Percentiles rank a stretch among this genome's conserved stretches.
Evolutionary conservation across 2,113 vertebrate genomes (phyloP).

Genomic region (Struthidea cinerea): DNA sequence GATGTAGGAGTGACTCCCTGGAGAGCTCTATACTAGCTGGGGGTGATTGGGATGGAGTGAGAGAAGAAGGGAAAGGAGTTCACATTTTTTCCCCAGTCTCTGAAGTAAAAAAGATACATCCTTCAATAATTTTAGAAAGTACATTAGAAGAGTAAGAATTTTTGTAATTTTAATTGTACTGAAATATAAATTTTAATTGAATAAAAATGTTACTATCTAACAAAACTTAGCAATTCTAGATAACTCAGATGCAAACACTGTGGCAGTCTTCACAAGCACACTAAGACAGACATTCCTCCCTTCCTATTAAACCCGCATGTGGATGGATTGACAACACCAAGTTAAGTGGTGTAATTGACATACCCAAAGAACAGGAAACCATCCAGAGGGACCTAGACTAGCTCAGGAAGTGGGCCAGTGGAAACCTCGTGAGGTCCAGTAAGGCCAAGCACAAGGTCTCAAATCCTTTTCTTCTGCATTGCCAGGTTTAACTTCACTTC

Average conservation of each 20-base stretch:
- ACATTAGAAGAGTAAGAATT: not conserved
- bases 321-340: not conserved
- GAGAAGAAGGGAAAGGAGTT: not conserved
- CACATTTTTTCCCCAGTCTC: not conserved
- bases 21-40: not conserved
- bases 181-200: not conserved
- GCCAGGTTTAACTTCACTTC: not conserved
- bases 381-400: not conserved
- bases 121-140: not conserved
- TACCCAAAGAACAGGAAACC: not conserved
- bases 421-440: not conserved
- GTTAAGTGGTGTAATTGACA: not conserved
- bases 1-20: not conserved
- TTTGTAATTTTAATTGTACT: not conserved
- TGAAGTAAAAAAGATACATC: not conserved
- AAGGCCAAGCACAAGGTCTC: not conserved
- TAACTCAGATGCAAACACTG: not conserved
- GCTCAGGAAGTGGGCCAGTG: not conserved
- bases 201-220: not conserved
- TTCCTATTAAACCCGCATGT: not conserved
- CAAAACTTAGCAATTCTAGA: not conserved
- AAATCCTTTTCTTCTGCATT: not conserved
- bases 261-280: not conserved
- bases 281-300: not conserved
- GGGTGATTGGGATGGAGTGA: not conserved